phyloP scores from a whole-genome alignment of 2,113 vertebrate genomes.

The Ardeotis arabs region DNA sequence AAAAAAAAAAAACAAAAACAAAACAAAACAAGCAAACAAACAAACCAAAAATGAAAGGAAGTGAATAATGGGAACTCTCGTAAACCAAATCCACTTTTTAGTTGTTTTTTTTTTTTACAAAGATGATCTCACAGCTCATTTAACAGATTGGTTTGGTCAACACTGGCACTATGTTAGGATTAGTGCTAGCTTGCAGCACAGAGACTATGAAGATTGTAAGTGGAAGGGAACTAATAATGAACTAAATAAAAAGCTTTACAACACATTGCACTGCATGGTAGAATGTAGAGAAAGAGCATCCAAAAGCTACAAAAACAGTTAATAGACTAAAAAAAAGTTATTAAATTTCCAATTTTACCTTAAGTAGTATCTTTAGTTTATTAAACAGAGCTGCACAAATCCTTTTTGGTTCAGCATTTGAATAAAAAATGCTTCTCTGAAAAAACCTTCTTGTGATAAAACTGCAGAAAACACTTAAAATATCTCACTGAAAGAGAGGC shows the following conservation, averaged over 20 bases:
- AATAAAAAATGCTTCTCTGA: not conserved
- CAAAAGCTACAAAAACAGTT: not conserved
- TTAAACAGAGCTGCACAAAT: not conserved
- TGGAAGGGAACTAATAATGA: not conserved
- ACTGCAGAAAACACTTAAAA: not conserved
- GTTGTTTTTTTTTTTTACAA: not conserved
- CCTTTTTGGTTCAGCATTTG: not conserved
- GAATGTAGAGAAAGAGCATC: not conserved
- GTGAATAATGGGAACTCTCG: not conserved
- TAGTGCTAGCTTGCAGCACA: not conserved
- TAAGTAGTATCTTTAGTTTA: not conserved
- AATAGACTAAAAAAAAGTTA: not conserved
- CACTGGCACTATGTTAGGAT: not conserved
- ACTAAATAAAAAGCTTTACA: not conserved
- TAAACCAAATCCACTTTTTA: not conserved
- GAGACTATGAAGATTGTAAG: not conserved
- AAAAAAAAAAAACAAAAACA: too few species aligned
- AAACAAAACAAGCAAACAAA: too few species aligned
- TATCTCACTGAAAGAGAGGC: not conserved
- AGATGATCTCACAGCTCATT: not conserved
- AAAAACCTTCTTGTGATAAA: not conserved
- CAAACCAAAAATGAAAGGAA: not conserved
- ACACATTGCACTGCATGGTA: not conserved
- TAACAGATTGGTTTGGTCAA: not conserved
- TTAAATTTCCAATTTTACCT: not conserved